Percentiles rank a stretch among this genome's conserved stretches.
These are phyloP conservation scores for Zygogramma bicolorata DNA, from an alignment of 2,888 invertebrate genomes.

Conservation along the genomic window DNA sequence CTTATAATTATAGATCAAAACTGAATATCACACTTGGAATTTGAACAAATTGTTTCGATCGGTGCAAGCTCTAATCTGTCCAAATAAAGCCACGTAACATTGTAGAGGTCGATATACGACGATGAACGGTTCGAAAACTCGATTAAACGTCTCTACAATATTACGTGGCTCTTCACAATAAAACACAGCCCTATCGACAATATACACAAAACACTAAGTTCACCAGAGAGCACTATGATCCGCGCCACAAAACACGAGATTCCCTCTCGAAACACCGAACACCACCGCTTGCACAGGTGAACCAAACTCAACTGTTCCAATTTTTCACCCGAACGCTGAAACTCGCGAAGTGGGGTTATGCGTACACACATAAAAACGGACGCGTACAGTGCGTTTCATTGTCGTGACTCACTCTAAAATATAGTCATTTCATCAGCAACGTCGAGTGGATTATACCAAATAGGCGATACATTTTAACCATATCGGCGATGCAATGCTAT, in stretches of 20 bases:
- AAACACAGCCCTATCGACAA: background rate
- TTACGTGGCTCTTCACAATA: constrained; percentile 45
- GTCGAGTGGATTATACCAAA: constrained; percentile 17
- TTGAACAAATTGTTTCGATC: constrained; percentile 43
- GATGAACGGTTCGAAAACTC: background rate
- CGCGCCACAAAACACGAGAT: constrained; percentile 27
- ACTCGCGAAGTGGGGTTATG: constrained; percentile 33
- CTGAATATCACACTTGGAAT: constrained; percentile 47
- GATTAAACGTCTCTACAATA: constrained; percentile 38
- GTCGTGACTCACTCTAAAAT: constrained; percentile 49
- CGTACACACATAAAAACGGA: constrained; percentile 36
- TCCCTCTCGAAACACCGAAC: constrained; percentile 17
- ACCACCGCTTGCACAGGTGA: constrained; percentile 15
- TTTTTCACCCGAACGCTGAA: constrained; percentile 1
- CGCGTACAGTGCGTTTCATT: constrained; percentile 50
- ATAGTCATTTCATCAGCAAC: constrained; percentile 24
- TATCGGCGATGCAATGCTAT: constrained; percentile 15
- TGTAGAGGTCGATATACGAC: constrained; percentile 13
- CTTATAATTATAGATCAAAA: background rate
- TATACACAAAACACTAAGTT: constrained; percentile 24
- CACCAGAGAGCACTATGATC: too few species aligned
- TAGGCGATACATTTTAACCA: constrained; percentile 18
- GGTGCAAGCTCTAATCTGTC: constrained; percentile 51
- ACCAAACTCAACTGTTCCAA: constrained; percentile 22
- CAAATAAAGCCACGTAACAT: constrained; percentile 54